These are phyloP conservation scores for Passer domesticus DNA, from an alignment of 2,113 vertebrate genomes.

Conservation along the genomic window DNA sequence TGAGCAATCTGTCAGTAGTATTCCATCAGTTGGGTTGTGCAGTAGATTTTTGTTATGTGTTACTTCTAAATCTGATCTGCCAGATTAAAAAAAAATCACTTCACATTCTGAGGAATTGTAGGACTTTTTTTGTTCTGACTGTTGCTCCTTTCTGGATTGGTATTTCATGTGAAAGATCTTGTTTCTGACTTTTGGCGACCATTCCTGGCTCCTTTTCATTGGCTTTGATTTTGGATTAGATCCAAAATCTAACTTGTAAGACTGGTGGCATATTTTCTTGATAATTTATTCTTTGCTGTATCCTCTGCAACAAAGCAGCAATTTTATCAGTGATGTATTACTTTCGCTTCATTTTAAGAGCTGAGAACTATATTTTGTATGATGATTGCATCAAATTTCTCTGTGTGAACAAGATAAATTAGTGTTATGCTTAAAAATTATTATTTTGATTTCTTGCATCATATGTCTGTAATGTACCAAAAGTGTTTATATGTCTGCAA, in stretches of 20 bases:
- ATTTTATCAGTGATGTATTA: constrained; percentile 63
- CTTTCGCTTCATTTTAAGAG: constrained; percentile 64
- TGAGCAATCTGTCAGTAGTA: constrained; percentile 28
- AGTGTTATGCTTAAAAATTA: constrained; percentile 68
- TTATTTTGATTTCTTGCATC: constrained; percentile 71
- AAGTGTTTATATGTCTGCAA: constrained; percentile 85
- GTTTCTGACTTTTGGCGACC: constrained; percentile 47
- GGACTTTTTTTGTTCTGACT: constrained; percentile 40
- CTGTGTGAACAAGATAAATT: constrained; percentile 68
- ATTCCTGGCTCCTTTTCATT: constrained; percentile 69
- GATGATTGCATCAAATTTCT: constrained; percentile 55
- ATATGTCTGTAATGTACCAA: constrained; percentile 78
- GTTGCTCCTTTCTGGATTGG: constrained; percentile 21
- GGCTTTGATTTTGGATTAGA: constrained; percentile 61
- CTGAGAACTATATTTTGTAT: constrained; percentile 66
- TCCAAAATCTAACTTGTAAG: constrained; percentile 67
- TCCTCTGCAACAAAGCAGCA: constrained; percentile 61
- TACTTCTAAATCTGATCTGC: constrained; percentile 33
- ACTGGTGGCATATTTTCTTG: constrained; percentile 61
- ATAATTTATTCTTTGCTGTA: constrained; percentile 66
- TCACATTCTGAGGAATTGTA: constrained; percentile 36
- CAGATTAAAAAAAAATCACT: constrained; percentile 41
- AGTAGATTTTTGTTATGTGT: constrained; percentile 26
- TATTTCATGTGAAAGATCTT: constrained; percentile 56
- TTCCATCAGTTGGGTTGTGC: constrained; percentile 45